Base-by-base conservation (phyloP, 2,888 invertebrate species). In the Scelioninae gen. 2 region DNA sequence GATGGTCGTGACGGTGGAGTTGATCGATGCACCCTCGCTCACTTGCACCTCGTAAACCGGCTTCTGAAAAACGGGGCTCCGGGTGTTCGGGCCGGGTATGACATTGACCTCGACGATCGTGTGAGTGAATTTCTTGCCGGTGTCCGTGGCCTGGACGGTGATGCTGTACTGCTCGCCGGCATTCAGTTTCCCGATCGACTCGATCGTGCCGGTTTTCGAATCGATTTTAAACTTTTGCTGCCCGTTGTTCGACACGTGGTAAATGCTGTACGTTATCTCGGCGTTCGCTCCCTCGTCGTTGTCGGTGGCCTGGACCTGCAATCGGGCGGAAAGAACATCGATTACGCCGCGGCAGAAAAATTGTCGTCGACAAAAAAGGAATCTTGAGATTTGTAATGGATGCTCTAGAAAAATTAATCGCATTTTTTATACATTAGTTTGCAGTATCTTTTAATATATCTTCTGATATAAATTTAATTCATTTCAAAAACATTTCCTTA, bases 161-260 rank as follows among this genome's bases (percentile, higher is more conserved):
- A 96, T 91, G 83, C 94, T 95, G 87, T 94, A 96, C 80, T 95
- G 95, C 80, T 96, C 95, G 0, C 96, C 96, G 0, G 95, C 93
- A 83, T 92, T 91, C 9, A 96, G 84, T 63, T 94, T 93, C 2
- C 93, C 93, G n/a, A 91, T 90, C 13, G 94, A 92, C 70, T 94
- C 92, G 84, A 93, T 91, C 76, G 92, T 89, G 18, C 96, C 96
- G 10, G 92, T 92, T 78, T 89, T 89, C 52, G 93, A 90, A 82
- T 96, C 92, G 79, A 96, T 95, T 80, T 90, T 90, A 85, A 96
- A 96, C 86, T 94, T 95, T 80, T 92, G 93, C 73, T 92, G 90
- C 0, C 96, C 96, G 85, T 95, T 95, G 86, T 96, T 96, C 73
- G 96, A 95, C 6, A 96, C 94, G 87, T 96, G 96, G 84, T 94